Evolutionary conservation across 1,140 invertebrate genomes (phyloP), one percentile per base, ranked within the genome.

Genomic region (Lepidurus couesii): DNA sequence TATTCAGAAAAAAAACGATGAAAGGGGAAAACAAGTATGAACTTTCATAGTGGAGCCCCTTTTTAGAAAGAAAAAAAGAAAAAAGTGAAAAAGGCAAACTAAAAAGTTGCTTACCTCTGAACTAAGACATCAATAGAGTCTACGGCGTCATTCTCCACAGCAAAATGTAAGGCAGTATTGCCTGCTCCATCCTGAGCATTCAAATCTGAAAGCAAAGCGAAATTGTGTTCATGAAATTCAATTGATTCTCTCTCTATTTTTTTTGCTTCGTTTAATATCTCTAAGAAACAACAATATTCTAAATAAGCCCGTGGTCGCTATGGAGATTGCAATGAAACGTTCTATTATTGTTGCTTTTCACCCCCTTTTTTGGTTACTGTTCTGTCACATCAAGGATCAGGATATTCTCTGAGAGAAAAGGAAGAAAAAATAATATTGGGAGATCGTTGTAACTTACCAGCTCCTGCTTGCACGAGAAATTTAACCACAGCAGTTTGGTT

Each of bases 131-230:
- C 89, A 11, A 95, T 87, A 0, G 90, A 89, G 16, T 91, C 89
- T 16, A 91, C 82, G 10, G 92, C 87, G 80, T 92, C 90, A 81
- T 89, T 88, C 84, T 92, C 90, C 0, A 94, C 90, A 1, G 94
- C 93, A 43, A 92, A 84, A 84, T 96, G 95, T 0, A 96, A 85
- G 1, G 93, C 90, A 1, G 93, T 95, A 82, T 95, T 93, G 0
- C 92, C 93, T 47, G 86, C 87, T 81, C 90, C 89, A 84, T 95
- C 93, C 81, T 86, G 84, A 16, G 89, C 86, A 84, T 95, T 92
- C 76, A 96, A 84, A 87, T 94, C 92, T 93, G 85, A 47, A 87
- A 76, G 87, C 80, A 77, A 82, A 83, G 82, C 83, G 75, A 74
- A 75, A 77, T 65, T 73, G 24, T 65, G 26, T n/a, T 78, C 34